A percentile compares a stretch with the other conserved stretches of the same genome.
Evolutionary conservation across 2,797 vertebrate species (phyloP).

Genomic region (Poecilia gillii): DNA sequence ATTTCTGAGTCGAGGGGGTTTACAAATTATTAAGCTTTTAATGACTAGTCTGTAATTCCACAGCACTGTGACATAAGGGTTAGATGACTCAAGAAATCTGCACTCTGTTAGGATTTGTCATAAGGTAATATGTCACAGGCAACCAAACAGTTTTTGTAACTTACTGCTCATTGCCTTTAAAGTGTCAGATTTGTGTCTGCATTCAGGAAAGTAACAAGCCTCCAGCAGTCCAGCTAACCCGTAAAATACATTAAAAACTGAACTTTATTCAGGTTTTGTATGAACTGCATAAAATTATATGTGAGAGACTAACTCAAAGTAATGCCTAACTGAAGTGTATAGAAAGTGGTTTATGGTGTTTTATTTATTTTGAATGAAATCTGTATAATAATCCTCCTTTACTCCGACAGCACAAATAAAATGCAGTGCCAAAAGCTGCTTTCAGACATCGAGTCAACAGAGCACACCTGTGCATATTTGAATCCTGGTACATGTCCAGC

Average conservation of each 20-base stretch:
- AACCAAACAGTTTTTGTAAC: not conserved
- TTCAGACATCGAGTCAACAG: not conserved
- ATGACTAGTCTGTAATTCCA: conserved; percentile 51
- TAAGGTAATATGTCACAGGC: conserved; percentile 31
- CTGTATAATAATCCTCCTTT: not conserved
- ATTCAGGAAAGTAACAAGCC: not conserved
- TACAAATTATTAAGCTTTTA: conserved; percentile 67
- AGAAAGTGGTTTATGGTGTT: not conserved
- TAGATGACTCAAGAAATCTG: conserved; percentile 61
- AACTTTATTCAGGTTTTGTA: not conserved
- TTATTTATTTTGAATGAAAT: not conserved
- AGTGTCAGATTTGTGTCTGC: conserved; percentile 37
- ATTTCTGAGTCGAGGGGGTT: conserved; percentile 55
- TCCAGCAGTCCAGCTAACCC: conserved; percentile 10
- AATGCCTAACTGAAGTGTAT: not conserved
- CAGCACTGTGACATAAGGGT: conserved; percentile 52
- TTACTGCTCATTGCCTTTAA: conserved; percentile 42
- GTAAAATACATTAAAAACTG: not conserved
- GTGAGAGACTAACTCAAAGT: not conserved
- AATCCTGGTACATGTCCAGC: not conserved
- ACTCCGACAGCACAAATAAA: not conserved
- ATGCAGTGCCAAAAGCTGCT: not conserved
- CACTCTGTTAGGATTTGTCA: conserved; percentile 53
- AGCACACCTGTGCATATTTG: not conserved
- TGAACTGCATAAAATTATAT: not conserved